phyloP scores from a whole-genome alignment of 2,888 invertebrate species.

The Daptonema setosum region DNA sequence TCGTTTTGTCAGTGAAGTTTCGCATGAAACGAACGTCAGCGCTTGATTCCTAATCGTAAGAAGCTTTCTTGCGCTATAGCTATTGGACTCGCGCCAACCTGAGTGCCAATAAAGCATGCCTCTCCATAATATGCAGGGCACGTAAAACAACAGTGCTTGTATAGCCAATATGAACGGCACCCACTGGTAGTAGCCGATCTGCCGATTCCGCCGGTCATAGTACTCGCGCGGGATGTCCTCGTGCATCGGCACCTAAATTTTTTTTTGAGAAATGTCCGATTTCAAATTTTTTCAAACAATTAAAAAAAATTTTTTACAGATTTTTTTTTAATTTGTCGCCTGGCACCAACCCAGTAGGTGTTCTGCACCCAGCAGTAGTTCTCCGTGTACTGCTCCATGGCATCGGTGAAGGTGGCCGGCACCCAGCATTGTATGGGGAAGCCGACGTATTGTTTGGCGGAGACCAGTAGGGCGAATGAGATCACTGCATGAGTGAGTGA shows the following conservation, averaged over 20 bases:
- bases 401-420: conserved; percentile 27
- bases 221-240: conserved; percentile 16
- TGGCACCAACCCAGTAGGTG: conserved; percentile 29
- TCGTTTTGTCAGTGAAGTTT: too few relatives aligned
- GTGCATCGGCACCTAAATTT: background rate
- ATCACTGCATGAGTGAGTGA: conserved; percentile 25
- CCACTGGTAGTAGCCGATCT: conserved; percentile 27
- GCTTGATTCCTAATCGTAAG: too few relatives aligned
- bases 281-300: too few relatives aligned
- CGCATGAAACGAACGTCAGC: too few relatives aligned
- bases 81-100: conserved; percentile 11
- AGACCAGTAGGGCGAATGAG: conserved; percentile 25
- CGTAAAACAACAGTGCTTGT: conserved; percentile 26
- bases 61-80: too few relatives aligned
- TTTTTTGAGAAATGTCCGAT: too few relatives aligned
- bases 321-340: too few relatives aligned
- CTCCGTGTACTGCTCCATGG: conserved; percentile 28
- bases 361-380: conserved; percentile 23
- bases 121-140: conserved; percentile 27
- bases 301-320: too few relatives aligned
- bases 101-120: conserved; percentile 27
- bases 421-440: conserved; percentile 25
- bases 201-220: conserved; percentile 25
- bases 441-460: conserved; percentile 27
- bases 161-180: conserved; percentile 27